Evolutionary conservation across 2,797 vertebrate species (phyloP).

Genomic region (Gallinago nigripennis): DNA sequence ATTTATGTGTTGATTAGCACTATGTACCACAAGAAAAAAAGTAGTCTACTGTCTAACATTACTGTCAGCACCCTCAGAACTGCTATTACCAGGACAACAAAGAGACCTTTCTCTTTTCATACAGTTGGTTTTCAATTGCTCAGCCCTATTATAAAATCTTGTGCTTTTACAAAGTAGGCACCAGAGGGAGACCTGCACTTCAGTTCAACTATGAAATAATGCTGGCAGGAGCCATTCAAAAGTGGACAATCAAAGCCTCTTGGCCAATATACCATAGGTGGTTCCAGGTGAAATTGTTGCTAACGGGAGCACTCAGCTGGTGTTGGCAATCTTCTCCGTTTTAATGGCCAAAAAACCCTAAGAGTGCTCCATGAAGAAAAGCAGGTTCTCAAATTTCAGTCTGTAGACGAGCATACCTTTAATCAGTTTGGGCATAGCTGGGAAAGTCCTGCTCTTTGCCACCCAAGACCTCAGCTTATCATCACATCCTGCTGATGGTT

Average conservation of each 20-base stretch:
- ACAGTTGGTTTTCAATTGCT: slow-evolving; percentile 5
- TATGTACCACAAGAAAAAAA: not conserved
- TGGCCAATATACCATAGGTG: not conserved
- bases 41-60: not conserved
- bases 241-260: slow-evolving; percentile 13
- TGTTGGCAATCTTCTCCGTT: not conserved
- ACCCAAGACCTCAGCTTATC: not conserved
- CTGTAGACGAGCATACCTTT: not conserved
- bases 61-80: slow-evolving; percentile 5
- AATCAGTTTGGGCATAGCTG: not conserved
- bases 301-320: not conserved
- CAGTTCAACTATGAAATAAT: slow-evolving; percentile 20
- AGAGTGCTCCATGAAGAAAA: not conserved
- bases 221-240: slow-evolving; percentile 3
- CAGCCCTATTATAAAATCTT: slow-evolving; percentile 38
- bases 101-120: slow-evolving; percentile 44
- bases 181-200: slow-evolving; percentile 68
- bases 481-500: not conserved
- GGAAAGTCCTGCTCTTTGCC: not conserved
- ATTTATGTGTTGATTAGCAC: not conserved
- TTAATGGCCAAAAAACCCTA: not conserved
- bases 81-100: slow-evolving; percentile 19
- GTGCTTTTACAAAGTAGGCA: slow-evolving; percentile 63
- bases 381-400: not conserved
- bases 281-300: not conserved